Conservation (phyloP, 2,888 invertebrate species). For the Parascotia fuliginaria region DNA sequence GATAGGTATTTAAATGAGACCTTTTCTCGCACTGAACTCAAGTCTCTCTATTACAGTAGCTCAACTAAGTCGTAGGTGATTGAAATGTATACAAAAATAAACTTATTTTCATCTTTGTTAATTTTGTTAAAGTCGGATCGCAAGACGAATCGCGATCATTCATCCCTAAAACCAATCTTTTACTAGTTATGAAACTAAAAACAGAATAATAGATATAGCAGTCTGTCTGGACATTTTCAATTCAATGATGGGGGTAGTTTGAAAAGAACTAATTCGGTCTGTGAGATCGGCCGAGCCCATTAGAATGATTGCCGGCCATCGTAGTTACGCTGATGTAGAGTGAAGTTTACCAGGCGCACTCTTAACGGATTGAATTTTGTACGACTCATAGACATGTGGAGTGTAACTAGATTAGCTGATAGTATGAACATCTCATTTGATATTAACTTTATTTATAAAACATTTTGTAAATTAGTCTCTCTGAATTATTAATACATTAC, state of each 20-base stretch:
- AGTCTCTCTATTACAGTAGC: too few relatives aligned
- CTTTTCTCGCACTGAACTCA: too few relatives aligned
- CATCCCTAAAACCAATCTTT: slow-evolving; percentile 13
- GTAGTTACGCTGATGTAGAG: slow-evolving; percentile 57
- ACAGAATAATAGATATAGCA: slow-evolving; percentile 42
- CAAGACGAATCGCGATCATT: neutral
- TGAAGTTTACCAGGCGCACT: slow-evolving; percentile 66
- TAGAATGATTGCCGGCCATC: slow-evolving; percentile 77
- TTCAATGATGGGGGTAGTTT: slow-evolving; percentile 75
- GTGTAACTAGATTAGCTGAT: slow-evolving; percentile 16
- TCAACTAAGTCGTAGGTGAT: too few relatives aligned
- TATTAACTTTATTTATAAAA: neutral
- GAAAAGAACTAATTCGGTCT: slow-evolving; percentile 79
- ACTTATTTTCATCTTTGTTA: too few relatives aligned
- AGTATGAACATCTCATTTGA: slow-evolving; percentile 6
- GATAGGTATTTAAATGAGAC: too few relatives aligned
- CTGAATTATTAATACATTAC: too few relatives aligned
- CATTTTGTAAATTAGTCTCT: too few relatives aligned
- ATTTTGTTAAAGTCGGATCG: neutral
- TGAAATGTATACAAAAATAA: too few relatives aligned
- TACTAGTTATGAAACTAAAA: slow-evolving; percentile 23
- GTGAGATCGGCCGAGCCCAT: slow-evolving; percentile 67
- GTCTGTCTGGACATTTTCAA: slow-evolving; percentile 73
- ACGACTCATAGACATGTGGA: slow-evolving; percentile 45
- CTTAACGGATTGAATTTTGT: slow-evolving; percentile 80